A percentile compares a stretch with the other conserved stretches of the same genome.
Conservation (phyloP, 2,113 vertebrate species). For the Gasterosteus nipponicus region DNA sequence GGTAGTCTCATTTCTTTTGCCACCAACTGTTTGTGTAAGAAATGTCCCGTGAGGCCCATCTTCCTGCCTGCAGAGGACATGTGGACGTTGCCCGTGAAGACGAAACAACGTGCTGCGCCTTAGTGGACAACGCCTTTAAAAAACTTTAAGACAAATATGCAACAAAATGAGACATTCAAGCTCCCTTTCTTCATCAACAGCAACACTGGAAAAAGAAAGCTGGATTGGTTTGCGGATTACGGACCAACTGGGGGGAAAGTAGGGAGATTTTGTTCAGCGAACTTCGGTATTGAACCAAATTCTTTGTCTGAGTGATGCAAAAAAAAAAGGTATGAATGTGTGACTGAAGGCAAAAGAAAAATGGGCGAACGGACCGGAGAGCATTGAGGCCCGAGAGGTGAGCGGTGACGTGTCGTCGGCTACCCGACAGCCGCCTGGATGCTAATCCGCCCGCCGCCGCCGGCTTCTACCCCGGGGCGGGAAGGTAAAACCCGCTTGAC, state of each 20-base stretch:
- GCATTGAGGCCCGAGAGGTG: slow-evolving; percentile 42
- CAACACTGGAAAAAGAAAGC: neutral
- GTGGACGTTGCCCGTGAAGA: neutral
- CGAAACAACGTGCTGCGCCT: no score
- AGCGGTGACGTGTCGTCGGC: slow-evolving; percentile 53
- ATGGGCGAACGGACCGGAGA: neutral
- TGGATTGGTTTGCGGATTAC: neutral
- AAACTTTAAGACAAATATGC: neutral
- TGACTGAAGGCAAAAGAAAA: neutral
- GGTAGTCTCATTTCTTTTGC: neutral
- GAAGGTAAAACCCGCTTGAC: slow-evolving; percentile 53
- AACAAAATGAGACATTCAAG: neutral
- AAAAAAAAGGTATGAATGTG: neutral
- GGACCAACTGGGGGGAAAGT: neutral
- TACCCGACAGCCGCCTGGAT: slow-evolving; percentile 59
- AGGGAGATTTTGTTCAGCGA: neutral
- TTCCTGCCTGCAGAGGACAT: neutral
- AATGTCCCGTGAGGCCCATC: neutral
- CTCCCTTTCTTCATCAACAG: no score
- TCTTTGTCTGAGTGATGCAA: neutral
- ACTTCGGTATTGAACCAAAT: no score
- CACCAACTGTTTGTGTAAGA: slow-evolving; percentile 1
- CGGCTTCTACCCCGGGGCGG: slow-evolving; percentile 29
- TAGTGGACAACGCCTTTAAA: no score
- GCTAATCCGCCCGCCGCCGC: slow-evolving; percentile 56